These are phyloP conservation scores for Bombycilla garrulus DNA, from an alignment of 2,113 vertebrate genomes.

Conservation along the genomic window DNA sequence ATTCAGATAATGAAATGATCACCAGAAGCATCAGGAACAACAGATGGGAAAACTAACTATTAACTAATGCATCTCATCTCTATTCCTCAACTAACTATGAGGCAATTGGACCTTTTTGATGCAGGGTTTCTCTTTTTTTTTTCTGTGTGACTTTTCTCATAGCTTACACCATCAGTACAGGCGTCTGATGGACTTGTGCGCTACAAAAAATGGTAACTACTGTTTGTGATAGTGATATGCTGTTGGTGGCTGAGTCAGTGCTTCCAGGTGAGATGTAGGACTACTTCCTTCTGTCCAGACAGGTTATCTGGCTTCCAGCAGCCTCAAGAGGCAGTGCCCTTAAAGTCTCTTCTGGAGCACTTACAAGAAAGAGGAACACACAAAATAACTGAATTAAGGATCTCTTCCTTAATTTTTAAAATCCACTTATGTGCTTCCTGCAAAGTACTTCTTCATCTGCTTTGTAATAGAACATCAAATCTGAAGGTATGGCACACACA, in stretches of 20 bases:
- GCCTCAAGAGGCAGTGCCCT: neutral
- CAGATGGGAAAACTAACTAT: neutral
- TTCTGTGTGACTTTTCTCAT: neutral
- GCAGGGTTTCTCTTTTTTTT: neutral
- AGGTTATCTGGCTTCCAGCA: neutral
- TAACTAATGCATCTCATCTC: neutral
- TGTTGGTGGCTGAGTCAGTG: fast-evolving
- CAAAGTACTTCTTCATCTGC: neutral
- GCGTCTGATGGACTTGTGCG: neutral
- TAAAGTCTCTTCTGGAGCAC: neutral
- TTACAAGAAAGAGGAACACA: neutral
- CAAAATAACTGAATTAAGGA: neutral
- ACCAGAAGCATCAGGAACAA: neutral
- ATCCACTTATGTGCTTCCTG: fast-evolving
- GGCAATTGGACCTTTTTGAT: neutral
- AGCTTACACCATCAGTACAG: neutral
- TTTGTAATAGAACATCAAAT: neutral
- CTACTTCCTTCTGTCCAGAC: neutral
- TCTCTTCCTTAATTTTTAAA: neutral
- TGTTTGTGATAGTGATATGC: neutral
- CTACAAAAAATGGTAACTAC: neutral
- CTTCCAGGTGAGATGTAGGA: neutral
- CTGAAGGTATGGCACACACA: neutral
- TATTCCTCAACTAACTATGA: neutral
- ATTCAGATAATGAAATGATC: neutral